Conservation (phyloP, 1,140 invertebrate genomes). For the Nomia melanderi region DNA sequence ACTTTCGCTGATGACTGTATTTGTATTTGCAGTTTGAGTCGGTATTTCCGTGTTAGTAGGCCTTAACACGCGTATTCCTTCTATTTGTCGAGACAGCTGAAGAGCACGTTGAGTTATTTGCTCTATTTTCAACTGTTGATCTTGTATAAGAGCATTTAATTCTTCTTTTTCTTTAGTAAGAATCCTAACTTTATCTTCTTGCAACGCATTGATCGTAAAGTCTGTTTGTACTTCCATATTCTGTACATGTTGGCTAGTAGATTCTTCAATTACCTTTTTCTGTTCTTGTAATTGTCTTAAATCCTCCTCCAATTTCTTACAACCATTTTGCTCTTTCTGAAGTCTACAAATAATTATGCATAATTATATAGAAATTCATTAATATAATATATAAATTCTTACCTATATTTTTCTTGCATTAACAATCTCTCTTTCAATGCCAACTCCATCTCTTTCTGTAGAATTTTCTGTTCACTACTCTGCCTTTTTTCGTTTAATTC, state of each 20-base stretch:
- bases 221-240: slow-evolving; percentile 75
- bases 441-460: slow-evolving; percentile 72
- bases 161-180: slow-evolving; percentile 72
- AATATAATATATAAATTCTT: slow-evolving; percentile 23
- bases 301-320: slow-evolving; percentile 71
- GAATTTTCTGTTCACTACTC: slow-evolving; percentile 63
- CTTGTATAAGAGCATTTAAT: slow-evolving; percentile 69
- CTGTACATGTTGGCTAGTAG: slow-evolving; percentile 32
- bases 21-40: slow-evolving; percentile 55
- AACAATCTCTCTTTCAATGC: slow-evolving; percentile 73
- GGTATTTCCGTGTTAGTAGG: slow-evolving; percentile 48
- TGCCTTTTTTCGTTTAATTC: slow-evolving; percentile 66
- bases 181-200: slow-evolving; percentile 51
- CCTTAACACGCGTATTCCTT: slow-evolving; percentile 68
- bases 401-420: slow-evolving; percentile 73
- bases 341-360: slow-evolving; percentile 64
- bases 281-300: slow-evolving; percentile 74
- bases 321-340: slow-evolving; percentile 68
- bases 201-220: slow-evolving; percentile 47
- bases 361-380: slow-evolving; percentile 15
- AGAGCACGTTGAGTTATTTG: slow-evolving; percentile 72
- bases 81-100: slow-evolving; percentile 72
- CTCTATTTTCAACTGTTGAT: slow-evolving; percentile 76
- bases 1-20: slow-evolving; percentile 74
- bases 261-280: slow-evolving; percentile 34